Conservation (phyloP, 1,140 invertebrate genomes). For the Apis florea region DNA sequence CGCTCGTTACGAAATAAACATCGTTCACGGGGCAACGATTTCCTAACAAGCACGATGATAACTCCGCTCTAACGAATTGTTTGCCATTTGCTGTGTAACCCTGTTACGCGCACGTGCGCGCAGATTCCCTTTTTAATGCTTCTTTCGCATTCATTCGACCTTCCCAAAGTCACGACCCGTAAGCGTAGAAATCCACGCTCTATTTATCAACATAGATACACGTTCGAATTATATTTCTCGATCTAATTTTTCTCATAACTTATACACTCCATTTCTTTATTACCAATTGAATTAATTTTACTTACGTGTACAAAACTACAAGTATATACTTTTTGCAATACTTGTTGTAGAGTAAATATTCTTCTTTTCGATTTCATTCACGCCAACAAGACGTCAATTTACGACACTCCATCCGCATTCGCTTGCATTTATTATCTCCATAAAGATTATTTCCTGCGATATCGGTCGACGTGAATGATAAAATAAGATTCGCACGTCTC, state of each 20-base stretch:
- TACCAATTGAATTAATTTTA: too few relatives aligned
- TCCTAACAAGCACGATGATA: neutral
- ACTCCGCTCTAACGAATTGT: conserved; percentile 24
- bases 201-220: too few relatives aligned
- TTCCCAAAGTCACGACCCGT: too few relatives aligned
- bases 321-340: neutral
- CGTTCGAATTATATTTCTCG: too few relatives aligned
- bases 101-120: neutral
- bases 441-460: conserved; percentile 26
- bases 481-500: conserved; percentile 28
- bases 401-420: too few relatives aligned
- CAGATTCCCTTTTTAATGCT: conserved; percentile 19
- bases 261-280: too few relatives aligned
- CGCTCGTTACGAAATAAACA: conserved; percentile 30
- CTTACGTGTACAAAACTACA: too few relatives aligned
- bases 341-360: neutral
- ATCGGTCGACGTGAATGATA: neutral
- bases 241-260: too few relatives aligned
- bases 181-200: too few relatives aligned
- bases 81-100: neutral
- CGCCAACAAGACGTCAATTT: neutral
- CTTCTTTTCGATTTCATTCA: neutral
- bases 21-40: neutral
- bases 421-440: conserved; percentile 17
- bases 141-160: neutral